Percentiles rank a stretch among this genome's conserved stretches.
phyloP scores from a whole-genome alignment of 2,888 invertebrate species.

The Amiota communis region DNA sequence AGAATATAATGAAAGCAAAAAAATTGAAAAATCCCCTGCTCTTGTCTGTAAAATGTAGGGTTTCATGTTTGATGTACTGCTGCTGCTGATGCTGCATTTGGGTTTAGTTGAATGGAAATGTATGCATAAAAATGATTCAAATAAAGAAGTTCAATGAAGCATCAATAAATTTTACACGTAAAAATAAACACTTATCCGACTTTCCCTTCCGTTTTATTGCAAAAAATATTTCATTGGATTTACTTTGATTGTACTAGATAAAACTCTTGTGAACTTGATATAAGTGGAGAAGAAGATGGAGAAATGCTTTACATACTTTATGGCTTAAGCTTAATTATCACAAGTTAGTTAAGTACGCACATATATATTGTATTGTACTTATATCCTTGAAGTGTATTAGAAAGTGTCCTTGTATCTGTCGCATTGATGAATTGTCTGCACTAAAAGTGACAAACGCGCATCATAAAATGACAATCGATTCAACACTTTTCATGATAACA shows the following conservation, averaged over 20 bases:
- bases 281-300: too few species aligned
- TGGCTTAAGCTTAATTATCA: too few species aligned
- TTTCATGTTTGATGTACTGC: not conserved
- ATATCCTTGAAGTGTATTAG: too few species aligned
- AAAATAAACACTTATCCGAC: constrained; percentile 7
- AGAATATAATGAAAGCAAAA: not conserved
- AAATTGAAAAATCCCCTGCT: too few species aligned
- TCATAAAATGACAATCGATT: constrained; percentile 12
- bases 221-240: constrained; percentile 4
- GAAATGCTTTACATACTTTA: too few species aligned
- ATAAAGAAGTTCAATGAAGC: constrained; percentile 10
- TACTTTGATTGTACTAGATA: not conserved
- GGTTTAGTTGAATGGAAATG: not conserved
- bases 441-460: not conserved
- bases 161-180: constrained; percentile 12
- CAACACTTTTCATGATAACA: not conserved
- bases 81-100: not conserved
- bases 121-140: not conserved
- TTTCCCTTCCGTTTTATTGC: constrained; percentile 1
- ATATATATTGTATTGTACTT: too few species aligned
- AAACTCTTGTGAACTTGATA: not conserved
- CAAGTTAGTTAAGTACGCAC: too few species aligned
- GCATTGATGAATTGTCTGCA: constrained; percentile 12
- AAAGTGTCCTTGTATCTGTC: not conserved
- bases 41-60: not conserved